Conservation (phyloP, 2,113 vertebrate genomes). For the Thinocorus orbignyianus region DNA sequence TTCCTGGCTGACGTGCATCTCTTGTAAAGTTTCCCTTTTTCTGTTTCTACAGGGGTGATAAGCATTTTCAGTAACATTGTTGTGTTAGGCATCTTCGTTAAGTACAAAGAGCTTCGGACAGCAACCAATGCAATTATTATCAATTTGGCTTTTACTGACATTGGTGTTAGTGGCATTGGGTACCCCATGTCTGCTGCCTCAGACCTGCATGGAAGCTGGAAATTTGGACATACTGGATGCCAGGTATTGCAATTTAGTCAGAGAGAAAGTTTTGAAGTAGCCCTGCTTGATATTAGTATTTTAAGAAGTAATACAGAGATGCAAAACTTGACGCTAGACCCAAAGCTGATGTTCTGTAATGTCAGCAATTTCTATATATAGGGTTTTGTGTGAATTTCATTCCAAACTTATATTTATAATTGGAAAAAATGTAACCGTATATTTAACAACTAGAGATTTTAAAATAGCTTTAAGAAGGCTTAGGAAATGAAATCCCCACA, state of each 20-base stretch:
- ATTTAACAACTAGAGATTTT: background rate
- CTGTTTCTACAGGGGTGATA: constrained; percentile 81
- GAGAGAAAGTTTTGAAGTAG: background rate
- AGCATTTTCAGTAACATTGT: constrained; percentile 92
- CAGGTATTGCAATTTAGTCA: constrained; percentile 80
- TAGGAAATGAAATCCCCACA: background rate
- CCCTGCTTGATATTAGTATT: background rate
- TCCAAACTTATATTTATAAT: background rate
- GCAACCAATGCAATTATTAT: constrained; percentile 95
- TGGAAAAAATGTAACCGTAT: background rate
- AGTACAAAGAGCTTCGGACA: constrained; percentile 91
- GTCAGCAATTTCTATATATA: background rate
- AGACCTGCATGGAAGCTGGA: constrained; percentile 94
- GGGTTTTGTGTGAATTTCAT: background rate
- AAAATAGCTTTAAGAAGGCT: background rate
- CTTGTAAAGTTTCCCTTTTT: background rate
- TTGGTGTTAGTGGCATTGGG: constrained; percentile 95
- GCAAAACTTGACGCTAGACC: background rate
- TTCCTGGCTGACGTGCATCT: background rate
- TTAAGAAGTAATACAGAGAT: background rate
- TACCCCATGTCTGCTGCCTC: constrained; percentile 98
- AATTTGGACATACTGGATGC: constrained; percentile 91
- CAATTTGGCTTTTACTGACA: constrained; percentile 94
- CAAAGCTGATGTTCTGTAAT: background rate
- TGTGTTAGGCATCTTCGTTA: constrained; percentile 92